A percentile compares a stretch with the other conserved stretches of the same genome.
Conservation (phyloP, 2,113 vertebrate species). For the Hassar affinis region DNA sequence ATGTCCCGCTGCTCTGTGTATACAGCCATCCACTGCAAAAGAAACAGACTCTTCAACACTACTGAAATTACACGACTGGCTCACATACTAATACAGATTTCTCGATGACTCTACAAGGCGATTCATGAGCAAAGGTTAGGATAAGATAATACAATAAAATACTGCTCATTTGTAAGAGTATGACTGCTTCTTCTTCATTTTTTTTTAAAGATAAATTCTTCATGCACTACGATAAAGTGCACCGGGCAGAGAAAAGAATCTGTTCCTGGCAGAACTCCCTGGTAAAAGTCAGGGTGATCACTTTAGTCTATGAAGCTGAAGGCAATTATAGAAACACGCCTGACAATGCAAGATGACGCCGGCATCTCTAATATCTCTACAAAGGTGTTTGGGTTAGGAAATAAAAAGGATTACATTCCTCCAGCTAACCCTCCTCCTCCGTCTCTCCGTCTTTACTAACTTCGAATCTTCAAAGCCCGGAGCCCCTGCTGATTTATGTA, state of each 20-base stretch:
- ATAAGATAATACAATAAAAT: neutral
- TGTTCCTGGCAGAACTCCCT: neutral
- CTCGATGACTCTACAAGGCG: neutral
- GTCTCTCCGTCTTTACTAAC: constrained; percentile 17
- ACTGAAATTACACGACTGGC: neutral
- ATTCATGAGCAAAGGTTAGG: neutral
- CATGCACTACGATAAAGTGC: constrained; percentile 18
- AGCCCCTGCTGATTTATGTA: constrained; percentile 32
- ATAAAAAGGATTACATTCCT: constrained; percentile 22
- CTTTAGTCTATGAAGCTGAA: constrained; percentile 11
- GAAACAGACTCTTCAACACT: neutral
- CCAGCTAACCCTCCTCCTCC: constrained; percentile 5
- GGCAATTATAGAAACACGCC: constrained; percentile 17
- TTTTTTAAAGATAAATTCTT: neutral
- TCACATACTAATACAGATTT: neutral
- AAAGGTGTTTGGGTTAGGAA: constrained; percentile 18
- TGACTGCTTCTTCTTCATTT: neutral
- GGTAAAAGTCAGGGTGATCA: constrained; percentile 3
- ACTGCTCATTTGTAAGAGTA: neutral
- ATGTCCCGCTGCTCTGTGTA: constrained; percentile 92
- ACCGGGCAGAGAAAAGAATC: neutral
- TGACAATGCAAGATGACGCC: neutral
- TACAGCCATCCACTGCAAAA: constrained; percentile 91
- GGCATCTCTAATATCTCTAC: neutral
- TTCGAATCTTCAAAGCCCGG: neutral